Evolutionary conservation across 1,140 invertebrate genomes (phyloP).

Genomic region (Trichonephila inaurata): DNA sequence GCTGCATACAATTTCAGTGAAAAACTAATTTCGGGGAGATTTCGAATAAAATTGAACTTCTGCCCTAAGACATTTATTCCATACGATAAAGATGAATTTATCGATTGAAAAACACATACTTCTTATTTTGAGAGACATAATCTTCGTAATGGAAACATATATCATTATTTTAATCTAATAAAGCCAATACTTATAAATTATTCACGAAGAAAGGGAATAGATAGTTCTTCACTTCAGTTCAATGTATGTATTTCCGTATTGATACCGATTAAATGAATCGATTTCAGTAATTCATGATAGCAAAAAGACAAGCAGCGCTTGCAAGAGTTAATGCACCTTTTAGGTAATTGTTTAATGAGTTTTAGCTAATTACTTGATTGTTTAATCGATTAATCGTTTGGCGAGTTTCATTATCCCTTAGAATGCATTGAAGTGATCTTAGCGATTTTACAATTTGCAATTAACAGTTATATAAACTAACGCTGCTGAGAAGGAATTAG

Average conservation of each 20-base stretch:
- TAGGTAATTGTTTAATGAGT: conserved; percentile 33
- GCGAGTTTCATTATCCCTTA: background rate
- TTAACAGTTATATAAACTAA: background rate
- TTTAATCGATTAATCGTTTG: conserved; percentile 24
- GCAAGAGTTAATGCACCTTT: background rate
- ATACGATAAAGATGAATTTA: background rate
- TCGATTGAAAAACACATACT: conserved; percentile 13
- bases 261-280: conserved; percentile 35
- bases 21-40: too few relatives aligned
- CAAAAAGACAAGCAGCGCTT: background rate
- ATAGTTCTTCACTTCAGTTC: background rate
- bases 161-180: conserved; percentile 31
- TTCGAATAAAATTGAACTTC: too few relatives aligned
- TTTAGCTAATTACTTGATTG: conserved; percentile 29
- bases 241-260: background rate
- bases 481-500: background rate
- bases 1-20: too few relatives aligned
- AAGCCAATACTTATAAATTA: conserved; percentile 34
- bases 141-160: conserved; percentile 12
- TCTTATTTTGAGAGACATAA: background rate
- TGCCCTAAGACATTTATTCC: too few relatives aligned
- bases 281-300: background rate
- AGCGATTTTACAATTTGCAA: conserved; percentile 25
- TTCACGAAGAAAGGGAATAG: background rate
- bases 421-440: background rate